phyloP scores from a whole-genome alignment of 2,888 invertebrate species.

The Melanargia galathea region DNA sequence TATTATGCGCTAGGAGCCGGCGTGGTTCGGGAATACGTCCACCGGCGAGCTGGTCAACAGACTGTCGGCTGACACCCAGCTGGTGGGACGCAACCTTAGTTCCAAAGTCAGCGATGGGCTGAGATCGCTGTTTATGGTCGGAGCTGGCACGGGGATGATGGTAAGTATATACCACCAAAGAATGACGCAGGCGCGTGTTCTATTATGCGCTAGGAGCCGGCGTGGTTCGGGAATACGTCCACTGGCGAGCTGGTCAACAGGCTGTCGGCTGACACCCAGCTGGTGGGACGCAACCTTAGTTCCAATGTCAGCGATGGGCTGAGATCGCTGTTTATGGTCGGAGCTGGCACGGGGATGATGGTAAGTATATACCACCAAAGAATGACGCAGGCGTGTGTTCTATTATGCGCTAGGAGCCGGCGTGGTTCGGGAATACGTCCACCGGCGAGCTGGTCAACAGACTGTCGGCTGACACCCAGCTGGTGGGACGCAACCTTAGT shows the following conservation, averaged over 20 bases:
- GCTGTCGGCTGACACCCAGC: constrained; percentile 92
- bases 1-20: constrained; percentile 93
- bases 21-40: constrained; percentile 94
- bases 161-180: constrained; percentile 81
- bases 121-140: constrained; percentile 91
- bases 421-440: constrained; percentile 94
- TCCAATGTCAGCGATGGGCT: constrained; percentile 97
- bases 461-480: constrained; percentile 92
- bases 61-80: constrained; percentile 92
- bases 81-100: constrained; percentile 95
- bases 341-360: constrained; percentile 97
- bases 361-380: constrained; percentile 81
- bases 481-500: constrained; percentile 95
- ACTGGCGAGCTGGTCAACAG: constrained; percentile 97
- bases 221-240: constrained; percentile 94
- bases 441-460: constrained; percentile 97
- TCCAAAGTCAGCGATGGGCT: constrained; percentile 97
- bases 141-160: constrained; percentile 97
- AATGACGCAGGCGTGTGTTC: constrained; percentile 92
- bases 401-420: constrained; percentile 93
- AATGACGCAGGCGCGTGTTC: constrained; percentile 92
- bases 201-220: constrained; percentile 93
- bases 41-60: constrained; percentile 97
- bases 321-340: constrained; percentile 91
- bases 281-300: constrained; percentile 95